Base-by-base conservation (phyloP, 2,888 invertebrate species). In the Platycnemis pennipes region DNA sequence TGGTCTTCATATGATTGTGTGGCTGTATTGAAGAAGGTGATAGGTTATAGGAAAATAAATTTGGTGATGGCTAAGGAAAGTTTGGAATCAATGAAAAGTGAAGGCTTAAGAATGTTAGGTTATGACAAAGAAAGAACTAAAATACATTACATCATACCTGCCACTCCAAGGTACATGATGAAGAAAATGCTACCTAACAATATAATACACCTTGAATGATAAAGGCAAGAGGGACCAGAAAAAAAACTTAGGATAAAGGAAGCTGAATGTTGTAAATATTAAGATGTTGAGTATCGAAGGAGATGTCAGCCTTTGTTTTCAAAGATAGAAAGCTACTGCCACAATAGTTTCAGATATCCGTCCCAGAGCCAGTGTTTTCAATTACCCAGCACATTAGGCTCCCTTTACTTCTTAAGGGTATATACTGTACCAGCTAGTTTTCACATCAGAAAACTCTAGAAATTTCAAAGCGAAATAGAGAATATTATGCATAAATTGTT, bases 291-390 rank as follows among this genome's bases (percentile, higher is more conserved):
- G 63, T 44, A 91, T 63, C 26, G 56, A 63, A 56, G 69, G 45
- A 69, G 56, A 44, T 91, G 63, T 44, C 44, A 44, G 91, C 63
- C 42, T 91, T 91, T 91, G 63, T 91, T 91, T 63, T 91, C 91
- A 69, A 63, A 69, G 63, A 63, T 91, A 56, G 63, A 91, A 56
- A 91, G 91, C 45, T 69, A 91, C 91, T 91, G 91, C 91, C 91
- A 91, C 91, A 91, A 91, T 91, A 69, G 91, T 91, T 63, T 63
- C 91, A 91, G 91, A 91, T 89, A 63, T 91, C 91, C 91, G 91
- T 91, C 91, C 91, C 91, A 91, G 91, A 91, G 91, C 91, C 63
- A 91, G 91, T 91, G 69, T 91, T 91, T 91, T 26, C 44, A 45
- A 63, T 63, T 91, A 91, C 63, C 91, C 44, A 44, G 63, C 91